Percentiles rank a stretch among this genome's conserved stretches.
Conservation (phyloP, 2,113 vertebrate species). For the Lipophrys pholis region DNA sequence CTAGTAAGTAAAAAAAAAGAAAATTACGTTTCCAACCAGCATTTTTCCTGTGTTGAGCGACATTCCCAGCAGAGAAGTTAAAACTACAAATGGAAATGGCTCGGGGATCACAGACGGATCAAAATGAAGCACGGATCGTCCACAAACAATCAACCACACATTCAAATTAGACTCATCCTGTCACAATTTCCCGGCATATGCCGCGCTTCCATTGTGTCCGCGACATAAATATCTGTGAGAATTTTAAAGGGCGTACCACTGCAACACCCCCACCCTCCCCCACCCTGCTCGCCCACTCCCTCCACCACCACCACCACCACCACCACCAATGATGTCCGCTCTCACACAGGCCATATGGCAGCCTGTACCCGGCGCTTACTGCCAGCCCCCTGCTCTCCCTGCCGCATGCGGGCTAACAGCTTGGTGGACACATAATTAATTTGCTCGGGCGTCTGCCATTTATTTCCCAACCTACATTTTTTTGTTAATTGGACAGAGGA, state of each 20-base stretch:
- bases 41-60: background rate
- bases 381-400: conserved; percentile 69
- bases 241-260: conserved; percentile 51
- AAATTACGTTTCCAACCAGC: no score
- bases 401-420: conserved; percentile 78
- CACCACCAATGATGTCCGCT: conserved; percentile 59
- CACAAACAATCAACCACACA: conserved; percentile 28
- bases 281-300: background rate
- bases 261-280: conserved; percentile 30
- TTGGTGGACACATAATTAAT: conserved; percentile 87
- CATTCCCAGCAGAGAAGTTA: conserved; percentile 2
- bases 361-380: conserved; percentile 67
- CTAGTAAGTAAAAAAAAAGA: no score
- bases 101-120: conserved; percentile 40
- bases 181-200: conserved; percentile 41
- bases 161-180: conserved; percentile 43
- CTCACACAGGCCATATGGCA: conserved; percentile 82
- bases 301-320: background rate
- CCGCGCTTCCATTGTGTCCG: conserved; percentile 25
- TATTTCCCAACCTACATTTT: conserved; percentile 85
- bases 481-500: conserved; percentile 83
- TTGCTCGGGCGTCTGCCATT: conserved; percentile 84
- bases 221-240: conserved; percentile 77
- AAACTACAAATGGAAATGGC: conserved; percentile 2
- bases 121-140: conserved; percentile 38